Evolutionary conservation across 2,797 vertebrate species (phyloP).

Genomic region (Hoplostethus atlanticus): DNA sequence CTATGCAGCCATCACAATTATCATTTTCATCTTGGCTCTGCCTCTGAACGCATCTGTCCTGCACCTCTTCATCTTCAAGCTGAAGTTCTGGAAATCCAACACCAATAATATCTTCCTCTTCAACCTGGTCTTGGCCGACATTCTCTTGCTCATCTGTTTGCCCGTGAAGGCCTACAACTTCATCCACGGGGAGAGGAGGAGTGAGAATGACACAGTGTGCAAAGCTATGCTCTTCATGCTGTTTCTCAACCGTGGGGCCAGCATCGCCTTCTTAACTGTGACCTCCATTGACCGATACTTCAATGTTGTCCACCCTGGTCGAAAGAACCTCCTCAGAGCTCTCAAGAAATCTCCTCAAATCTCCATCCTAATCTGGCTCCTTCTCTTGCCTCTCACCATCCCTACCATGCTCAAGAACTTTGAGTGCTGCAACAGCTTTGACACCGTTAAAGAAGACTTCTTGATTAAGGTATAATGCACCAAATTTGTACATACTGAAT

Average conservation of each 20-base stretch:
- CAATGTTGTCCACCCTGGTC: constrained; percentile 73
- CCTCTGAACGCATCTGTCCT: constrained; percentile 78
- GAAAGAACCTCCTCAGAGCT: constrained; percentile 68
- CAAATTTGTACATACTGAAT: background rate
- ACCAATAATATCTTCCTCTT: constrained; percentile 81
- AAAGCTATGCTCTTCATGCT: constrained; percentile 76
- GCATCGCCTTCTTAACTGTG: constrained; percentile 80
- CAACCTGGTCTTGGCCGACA: constrained; percentile 80
- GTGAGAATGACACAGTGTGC: background rate
- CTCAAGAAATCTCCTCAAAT: constrained; percentile 69
- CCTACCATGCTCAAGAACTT: constrained; percentile 77
- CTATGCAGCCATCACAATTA: constrained; percentile 67
- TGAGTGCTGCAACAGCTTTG: constrained; percentile 63
- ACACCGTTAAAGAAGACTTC: accelerated
- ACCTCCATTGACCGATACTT: constrained; percentile 82
- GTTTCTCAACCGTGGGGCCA: constrained; percentile 78
- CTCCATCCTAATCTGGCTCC: constrained; percentile 78
- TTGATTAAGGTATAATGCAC: constrained; percentile 49
- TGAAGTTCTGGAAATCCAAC: constrained; percentile 85
- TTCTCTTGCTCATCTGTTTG: constrained; percentile 80
- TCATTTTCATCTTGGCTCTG: constrained; percentile 79
- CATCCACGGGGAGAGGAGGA: constrained; percentile 53
- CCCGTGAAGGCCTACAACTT: constrained; percentile 76
- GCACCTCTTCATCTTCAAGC: constrained; percentile 83
- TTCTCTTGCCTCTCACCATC: constrained; percentile 67